phyloP scores from a whole-genome alignment of 2,113 vertebrate genomes.

The Colius striatus region DNA sequence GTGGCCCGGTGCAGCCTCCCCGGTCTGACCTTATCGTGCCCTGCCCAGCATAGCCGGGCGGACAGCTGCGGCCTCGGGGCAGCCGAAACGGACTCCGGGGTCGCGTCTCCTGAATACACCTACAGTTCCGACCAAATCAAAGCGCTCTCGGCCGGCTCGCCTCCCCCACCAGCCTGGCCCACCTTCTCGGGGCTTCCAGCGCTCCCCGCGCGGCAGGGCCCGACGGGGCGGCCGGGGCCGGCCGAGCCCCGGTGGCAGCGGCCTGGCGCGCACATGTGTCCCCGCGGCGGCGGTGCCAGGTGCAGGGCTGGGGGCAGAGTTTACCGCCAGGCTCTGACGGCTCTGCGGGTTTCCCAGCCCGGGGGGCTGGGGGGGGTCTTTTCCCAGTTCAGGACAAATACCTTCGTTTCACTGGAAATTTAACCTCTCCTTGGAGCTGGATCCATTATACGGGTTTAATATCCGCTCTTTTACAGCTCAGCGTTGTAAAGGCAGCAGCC shows the following conservation, averaged over 20 bases:
- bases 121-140: not conserved
- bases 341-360: slow-evolving; percentile 5
- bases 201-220: not conserved
- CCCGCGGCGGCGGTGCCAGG: slow-evolving; percentile 48
- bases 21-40: not conserved
- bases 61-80: no score
- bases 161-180: not conserved
- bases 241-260: not conserved
- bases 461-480: slow-evolving; percentile 68
- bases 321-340: slow-evolving; percentile 10
- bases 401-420: slow-evolving; percentile 49
- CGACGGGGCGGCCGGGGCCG: not conserved
- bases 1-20: not conserved
- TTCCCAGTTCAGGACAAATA: slow-evolving; percentile 33
- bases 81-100: no score
- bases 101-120: not conserved
- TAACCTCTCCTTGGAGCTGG: slow-evolving; percentile 46
- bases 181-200: no score
- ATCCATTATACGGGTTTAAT: slow-evolving; percentile 67
- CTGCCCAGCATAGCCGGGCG: no score
- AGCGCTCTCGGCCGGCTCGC: not conserved
- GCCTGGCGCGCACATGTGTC: slow-evolving; percentile 41
- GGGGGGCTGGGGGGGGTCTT: not conserved
- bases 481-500: slow-evolving; percentile 60
- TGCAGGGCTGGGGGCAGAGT: slow-evolving; percentile 47